Evolutionary conservation across 2,113 vertebrate species (phyloP).

Genomic region (Lamprotornis superbus): DNA sequence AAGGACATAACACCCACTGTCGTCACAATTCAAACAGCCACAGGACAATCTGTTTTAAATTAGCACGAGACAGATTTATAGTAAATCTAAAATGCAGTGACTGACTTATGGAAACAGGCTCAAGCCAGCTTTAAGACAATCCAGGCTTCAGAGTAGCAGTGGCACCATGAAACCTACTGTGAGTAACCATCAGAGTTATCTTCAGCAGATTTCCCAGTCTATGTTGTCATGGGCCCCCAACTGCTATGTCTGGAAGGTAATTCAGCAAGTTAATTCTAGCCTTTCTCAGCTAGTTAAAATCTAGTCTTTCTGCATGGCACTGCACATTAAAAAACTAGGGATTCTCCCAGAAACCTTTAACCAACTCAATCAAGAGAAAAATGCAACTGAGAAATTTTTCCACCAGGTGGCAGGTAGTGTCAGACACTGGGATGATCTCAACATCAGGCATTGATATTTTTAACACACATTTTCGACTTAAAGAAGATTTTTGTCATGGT

Average conservation of each 20-base stretch:
- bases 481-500: neutral
- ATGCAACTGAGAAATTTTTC: neutral
- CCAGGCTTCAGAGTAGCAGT: neutral
- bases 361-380: neutral
- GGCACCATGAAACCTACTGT: neutral
- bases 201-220: neutral
- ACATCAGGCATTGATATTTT: neutral
- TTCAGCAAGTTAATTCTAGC: neutral
- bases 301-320: neutral
- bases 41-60: neutral
- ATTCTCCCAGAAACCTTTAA: neutral
- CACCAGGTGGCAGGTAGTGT: slow-evolving; percentile 2
- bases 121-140: neutral
- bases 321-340: neutral
- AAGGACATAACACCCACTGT: neutral
- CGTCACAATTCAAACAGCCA: neutral
- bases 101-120: neutral
- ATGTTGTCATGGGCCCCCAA: neutral
- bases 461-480: neutral
- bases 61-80: neutral
- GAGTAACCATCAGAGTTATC: neutral
- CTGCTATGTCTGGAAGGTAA: neutral
- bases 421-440: neutral
- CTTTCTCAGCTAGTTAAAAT: neutral
- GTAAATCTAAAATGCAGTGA: neutral